These are phyloP conservation scores for Mystacides longicornis DNA, from an alignment of 2,888 invertebrate species.

Conservation along the genomic window DNA sequence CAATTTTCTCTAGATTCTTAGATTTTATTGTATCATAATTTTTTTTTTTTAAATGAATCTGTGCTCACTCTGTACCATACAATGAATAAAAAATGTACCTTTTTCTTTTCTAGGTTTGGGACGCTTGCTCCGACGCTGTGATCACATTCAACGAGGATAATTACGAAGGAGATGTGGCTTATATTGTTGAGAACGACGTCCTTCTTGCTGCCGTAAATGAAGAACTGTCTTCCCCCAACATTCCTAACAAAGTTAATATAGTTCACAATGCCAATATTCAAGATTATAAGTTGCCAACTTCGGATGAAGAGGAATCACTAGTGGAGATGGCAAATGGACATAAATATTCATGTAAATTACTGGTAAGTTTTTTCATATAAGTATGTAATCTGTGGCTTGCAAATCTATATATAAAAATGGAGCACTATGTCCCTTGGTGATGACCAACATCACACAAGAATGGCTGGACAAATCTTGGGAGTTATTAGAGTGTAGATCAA, in stretches of 20 bases:
- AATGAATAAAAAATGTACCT: too few relatives aligned
- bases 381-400: too few relatives aligned
- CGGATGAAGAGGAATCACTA: slow-evolving; percentile 33
- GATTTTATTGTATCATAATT: too few relatives aligned
- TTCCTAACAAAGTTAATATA: slow-evolving; percentile 54
- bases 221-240: slow-evolving; percentile 43
- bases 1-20: too few relatives aligned
- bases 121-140: slow-evolving; percentile 80
- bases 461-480: too few relatives aligned
- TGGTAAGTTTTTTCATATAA: slow-evolving; percentile 50
- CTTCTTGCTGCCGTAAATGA: slow-evolving; percentile 66
- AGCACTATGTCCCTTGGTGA: too few relatives aligned
- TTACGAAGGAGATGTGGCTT: slow-evolving; percentile 69
- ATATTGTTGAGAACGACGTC: slow-evolving; percentile 91
- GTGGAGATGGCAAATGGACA: slow-evolving; percentile 60
- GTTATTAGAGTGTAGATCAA: too few relatives aligned
- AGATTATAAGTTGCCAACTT: slow-evolving; percentile 51
- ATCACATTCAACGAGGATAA: slow-evolving; percentile 78
- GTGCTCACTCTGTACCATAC: too few relatives aligned
- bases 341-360: slow-evolving; percentile 55
- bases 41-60: too few relatives aligned
- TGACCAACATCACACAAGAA: too few relatives aligned
- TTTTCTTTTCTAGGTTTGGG: slow-evolving; percentile 71
- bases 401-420: too few relatives aligned
- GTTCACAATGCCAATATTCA: slow-evolving; percentile 62